phyloP scores from a whole-genome alignment of 2,888 invertebrate species.

The Candidula unifasciata region DNA sequence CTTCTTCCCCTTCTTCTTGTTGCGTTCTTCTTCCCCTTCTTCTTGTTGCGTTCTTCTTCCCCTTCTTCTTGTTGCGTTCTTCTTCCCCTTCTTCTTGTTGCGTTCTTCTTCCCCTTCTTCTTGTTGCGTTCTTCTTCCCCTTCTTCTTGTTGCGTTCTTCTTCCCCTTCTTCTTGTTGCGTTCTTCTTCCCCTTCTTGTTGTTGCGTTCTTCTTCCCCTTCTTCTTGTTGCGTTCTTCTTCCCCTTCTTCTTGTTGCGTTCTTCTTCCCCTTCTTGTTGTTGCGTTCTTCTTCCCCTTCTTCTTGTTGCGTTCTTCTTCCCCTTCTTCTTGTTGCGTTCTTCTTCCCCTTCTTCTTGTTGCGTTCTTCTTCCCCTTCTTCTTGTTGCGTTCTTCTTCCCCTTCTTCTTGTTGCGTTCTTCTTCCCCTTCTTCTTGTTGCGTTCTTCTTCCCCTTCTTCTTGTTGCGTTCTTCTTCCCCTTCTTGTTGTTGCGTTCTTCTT shows the following conservation, averaged over 20 bases:
- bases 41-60: background rate
- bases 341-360: background rate
- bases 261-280: too few species aligned
- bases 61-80: constrained; percentile 8
- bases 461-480: too few species aligned
- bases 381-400: background rate
- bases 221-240: constrained; percentile 24
- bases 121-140: background rate
- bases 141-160: background rate
- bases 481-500: too few species aligned
- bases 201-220: background rate
- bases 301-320: background rate
- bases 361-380: constrained; percentile 5
- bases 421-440: background rate
- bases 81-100: background rate
- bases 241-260: background rate
- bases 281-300: background rate
- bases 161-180: background rate
- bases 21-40: background rate
- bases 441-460: background rate
- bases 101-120: background rate
- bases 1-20: too few species aligned
- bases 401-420: background rate
- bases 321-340: too few species aligned
- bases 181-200: too few species aligned